Base-by-base conservation (phyloP, 2,797 vertebrate genomes). In the Neosilurus hyrtlii region DNA sequence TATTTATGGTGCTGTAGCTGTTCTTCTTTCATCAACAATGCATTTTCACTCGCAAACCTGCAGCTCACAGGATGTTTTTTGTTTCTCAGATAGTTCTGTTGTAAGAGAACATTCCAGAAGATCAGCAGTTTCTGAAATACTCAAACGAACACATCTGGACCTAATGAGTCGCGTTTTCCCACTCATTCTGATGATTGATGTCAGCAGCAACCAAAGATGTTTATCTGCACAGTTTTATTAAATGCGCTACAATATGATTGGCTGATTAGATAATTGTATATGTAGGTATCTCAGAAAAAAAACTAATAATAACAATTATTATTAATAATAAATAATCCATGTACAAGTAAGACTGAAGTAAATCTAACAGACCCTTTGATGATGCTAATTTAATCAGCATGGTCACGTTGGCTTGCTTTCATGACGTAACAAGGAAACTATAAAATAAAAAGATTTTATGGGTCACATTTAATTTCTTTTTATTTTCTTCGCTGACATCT, bases 321-420 rank as follows among this genome's bases (percentile, higher is more conserved):
- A 49, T 54, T 43, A 15, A 10, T 37, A 12, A 62, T 3, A 5
- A 4, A 12, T 63, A 61, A 66, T 54, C 51, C 81, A 57, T 20
- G 8, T 63, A n/a, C 81, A 57, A 20, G 8, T 73, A n/a, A 24
- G 59, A 37, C 24, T 37, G 5, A 65, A 56, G 26, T 57, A n/a
- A 70, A 59, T 18, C 22, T n/a, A 16, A n/a, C 66, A 49, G 35
- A 52, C 24, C 18, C 37, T 62, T 84, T 56, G 70, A 76, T 75
- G 78, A 12, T 62, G 24, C 61, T 77, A 26, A 81, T 81, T 57
- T 4, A 72, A 78, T 82, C 84, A 72, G 57, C 54, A 85, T 72
- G 65, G 24, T 1, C 24, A 71, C 26, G 35, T n/a, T 15, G 9
- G n/a, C 26, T 65, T 15, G 59, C 14, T 77, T n/a, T 63, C 49